Evolutionary conservation across 2,797 vertebrate species (phyloP), one percentile per base, ranked within the genome.

Genomic region (Malurus splendens): DNA sequence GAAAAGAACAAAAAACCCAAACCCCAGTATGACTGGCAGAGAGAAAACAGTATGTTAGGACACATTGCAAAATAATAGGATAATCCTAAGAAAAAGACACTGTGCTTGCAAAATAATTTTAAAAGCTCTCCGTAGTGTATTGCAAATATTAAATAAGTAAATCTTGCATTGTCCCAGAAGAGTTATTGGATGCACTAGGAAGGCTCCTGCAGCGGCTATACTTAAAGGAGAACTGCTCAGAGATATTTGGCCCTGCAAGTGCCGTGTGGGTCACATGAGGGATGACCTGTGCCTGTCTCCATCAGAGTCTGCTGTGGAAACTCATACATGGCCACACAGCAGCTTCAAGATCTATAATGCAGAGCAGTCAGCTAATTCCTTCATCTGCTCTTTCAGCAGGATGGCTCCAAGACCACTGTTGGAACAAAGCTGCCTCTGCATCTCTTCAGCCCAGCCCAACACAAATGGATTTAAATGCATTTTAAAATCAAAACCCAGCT

Each of bases 221-320:
- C 45, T 50, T n/a, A 30, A 18, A 36, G 32, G 42, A 76, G 56
- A 90, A 10, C 16, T 14, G 23, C 44, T 83, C 5, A 7, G 65
- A 75, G 86, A 45, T 57, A 41, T 86, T 6, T 36, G 50, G 32
- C 30, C 24, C 52, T 19, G 2, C 0, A 0, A 36, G 23, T 9
- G 38, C 44, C 28, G 9, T 1, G 1, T 28, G 45, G 27, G 30
- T 76, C 18, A 3, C 1, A 0, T 7, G 24, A 59, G 22, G 32
- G 14, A 7, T 54, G 60, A 9, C 12, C 23, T 16, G 8, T 79
- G 32, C 39, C 32, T 86, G 38, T 52, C 17, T 9, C 33, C 45
- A 22, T 33, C 28, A 10, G 32, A 19, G 16, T 52, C 55, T 88
- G 62, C 56, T 0, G 0, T 44, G 59, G 59, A 78, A 47, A 72